phyloP scores from a whole-genome alignment of 2,113 vertebrate species.

The Microtus montanus region DNA sequence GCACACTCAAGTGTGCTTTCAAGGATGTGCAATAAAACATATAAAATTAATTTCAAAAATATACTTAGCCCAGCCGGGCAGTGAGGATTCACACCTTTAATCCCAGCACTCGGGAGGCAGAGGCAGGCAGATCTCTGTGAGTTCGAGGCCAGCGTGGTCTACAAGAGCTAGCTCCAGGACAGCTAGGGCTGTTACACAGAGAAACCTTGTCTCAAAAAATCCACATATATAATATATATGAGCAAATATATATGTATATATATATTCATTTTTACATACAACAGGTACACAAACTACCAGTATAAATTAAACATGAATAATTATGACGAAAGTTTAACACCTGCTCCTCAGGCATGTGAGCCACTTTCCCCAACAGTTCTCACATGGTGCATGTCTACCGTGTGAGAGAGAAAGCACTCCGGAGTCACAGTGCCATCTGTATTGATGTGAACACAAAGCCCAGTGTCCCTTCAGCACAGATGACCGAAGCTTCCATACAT shows the following conservation, averaged over 20 bases:
- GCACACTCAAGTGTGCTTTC: not conserved
- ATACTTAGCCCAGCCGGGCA: not conserved
- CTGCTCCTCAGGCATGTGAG: not conserved
- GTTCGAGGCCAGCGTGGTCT: too few species aligned
- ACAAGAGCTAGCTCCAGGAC: too few species aligned
- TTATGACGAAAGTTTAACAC: not conserved
- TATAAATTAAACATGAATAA: not conserved
- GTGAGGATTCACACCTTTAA: too few species aligned
- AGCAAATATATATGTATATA: too few species aligned
- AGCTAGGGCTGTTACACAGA: too few species aligned
- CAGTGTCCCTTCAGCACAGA: not conserved
- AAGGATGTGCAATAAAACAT: not conserved
- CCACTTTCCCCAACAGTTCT: not conserved
- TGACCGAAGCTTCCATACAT: not conserved
- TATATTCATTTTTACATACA: not conserved
- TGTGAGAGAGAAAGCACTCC: not conserved
- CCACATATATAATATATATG: too few species aligned
- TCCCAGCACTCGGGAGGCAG: too few species aligned
- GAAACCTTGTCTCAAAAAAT: too few species aligned
- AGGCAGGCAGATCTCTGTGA: too few species aligned
- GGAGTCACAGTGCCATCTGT: not conserved
- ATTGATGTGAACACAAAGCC: constrained; percentile 19
- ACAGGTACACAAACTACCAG: not conserved
- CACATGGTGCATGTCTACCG: too few species aligned
- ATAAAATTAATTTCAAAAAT: not conserved